A percentile compares a stretch with the other conserved stretches of the same genome.
Evolutionary conservation across 2,797 vertebrate species (phyloP).

Genomic region (Acridotheres tristis): DNA sequence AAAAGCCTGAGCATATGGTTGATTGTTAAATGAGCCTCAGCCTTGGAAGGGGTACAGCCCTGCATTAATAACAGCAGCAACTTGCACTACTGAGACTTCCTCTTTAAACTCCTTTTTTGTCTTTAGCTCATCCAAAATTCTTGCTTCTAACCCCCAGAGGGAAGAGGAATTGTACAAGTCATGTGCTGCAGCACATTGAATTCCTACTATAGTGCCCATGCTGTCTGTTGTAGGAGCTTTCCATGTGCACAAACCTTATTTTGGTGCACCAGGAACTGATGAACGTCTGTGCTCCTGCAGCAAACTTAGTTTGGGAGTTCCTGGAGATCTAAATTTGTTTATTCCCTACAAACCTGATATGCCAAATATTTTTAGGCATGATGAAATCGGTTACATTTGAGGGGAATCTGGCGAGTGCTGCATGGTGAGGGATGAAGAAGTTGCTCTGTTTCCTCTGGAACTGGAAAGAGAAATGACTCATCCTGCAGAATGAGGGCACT

Average conservation of each 20-base stretch:
- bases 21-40: slow-evolving; percentile 63
- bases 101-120: not conserved
- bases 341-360: slow-evolving; percentile 19
- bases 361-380: slow-evolving; percentile 43
- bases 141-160: not conserved
- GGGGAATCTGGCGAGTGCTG: not conserved
- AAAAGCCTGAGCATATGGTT: slow-evolving; percentile 40
- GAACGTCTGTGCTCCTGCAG: not conserved
- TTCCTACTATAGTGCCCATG: not conserved
- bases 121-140: not conserved
- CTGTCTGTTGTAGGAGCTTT: not conserved
- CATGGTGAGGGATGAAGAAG: not conserved
- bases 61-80: slow-evolving; percentile 5
- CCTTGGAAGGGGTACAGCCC: slow-evolving; percentile 22
- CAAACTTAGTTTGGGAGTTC: not conserved
- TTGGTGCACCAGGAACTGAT: not conserved
- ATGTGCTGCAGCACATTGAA: not conserved
- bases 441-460: not conserved
- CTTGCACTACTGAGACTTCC: not conserved
- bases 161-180: not conserved
- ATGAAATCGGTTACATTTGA: slow-evolving; percentile 4
- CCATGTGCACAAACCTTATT: not conserved
- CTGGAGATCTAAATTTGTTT: slow-evolving; percentile 43
- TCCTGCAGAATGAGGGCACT: not conserved
- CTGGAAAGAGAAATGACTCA: not conserved